phyloP scores from a whole-genome alignment of 2,888 invertebrate species.

The Drosophila cracens region DNA sequence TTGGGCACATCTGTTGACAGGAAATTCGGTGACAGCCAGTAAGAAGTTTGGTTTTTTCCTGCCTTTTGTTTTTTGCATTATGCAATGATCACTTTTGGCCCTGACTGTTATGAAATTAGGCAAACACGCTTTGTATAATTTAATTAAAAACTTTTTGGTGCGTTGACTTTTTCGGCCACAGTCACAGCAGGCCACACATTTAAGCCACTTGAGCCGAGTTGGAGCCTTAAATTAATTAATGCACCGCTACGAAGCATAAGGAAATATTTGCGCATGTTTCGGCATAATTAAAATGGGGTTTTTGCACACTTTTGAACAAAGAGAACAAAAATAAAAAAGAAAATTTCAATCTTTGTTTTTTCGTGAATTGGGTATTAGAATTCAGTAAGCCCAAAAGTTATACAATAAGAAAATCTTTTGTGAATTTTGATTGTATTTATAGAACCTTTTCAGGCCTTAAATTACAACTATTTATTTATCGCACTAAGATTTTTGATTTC shows the following conservation, averaged over 20 bases:
- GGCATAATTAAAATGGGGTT: constrained; percentile 74
- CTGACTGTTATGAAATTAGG: constrained; percentile 50
- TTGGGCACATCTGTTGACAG: background rate
- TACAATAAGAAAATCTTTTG: background rate
- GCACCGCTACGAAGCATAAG: constrained; percentile 62
- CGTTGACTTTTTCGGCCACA: constrained; percentile 64
- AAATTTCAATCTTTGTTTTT: constrained; percentile 16
- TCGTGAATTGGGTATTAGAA: background rate
- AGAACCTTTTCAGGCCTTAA: background rate
- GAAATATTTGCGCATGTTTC: constrained; percentile 76
- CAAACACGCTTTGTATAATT: constrained; percentile 70
- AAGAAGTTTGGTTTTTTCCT: background rate
- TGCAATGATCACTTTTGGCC: constrained; percentile 9
- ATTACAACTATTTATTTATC: background rate
- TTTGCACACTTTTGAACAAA: constrained; percentile 25
- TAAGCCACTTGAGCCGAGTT: constrained; percentile 53
- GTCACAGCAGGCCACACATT: constrained; percentile 60
- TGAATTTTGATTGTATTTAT: background rate
- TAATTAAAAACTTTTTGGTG: constrained; percentile 71
- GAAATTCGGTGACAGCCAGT: background rate
- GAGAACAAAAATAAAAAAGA: constrained; percentile 5
- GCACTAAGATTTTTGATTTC: background rate
- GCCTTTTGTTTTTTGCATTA: background rate
- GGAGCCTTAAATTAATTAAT: constrained; percentile 72
- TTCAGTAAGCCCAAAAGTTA: background rate